These are phyloP conservation scores for Chauna torquata DNA, from an alignment of 2,113 vertebrate species.

Conservation along the genomic window DNA sequence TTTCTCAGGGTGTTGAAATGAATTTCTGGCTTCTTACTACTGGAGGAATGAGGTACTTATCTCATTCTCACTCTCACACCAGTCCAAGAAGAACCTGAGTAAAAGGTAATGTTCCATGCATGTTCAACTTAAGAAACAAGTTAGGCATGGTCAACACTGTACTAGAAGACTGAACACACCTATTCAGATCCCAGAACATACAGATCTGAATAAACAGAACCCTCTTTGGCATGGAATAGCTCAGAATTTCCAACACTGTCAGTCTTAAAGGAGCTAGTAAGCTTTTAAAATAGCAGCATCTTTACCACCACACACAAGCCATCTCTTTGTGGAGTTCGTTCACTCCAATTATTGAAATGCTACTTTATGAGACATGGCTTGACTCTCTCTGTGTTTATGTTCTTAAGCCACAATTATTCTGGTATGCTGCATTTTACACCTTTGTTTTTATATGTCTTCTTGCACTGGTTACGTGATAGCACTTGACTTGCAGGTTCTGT, in stretches of 20 bases:
- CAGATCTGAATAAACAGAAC: background rate
- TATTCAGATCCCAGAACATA: background rate
- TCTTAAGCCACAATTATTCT: background rate
- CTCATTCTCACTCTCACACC: background rate
- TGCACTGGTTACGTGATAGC: constrained; percentile 1
- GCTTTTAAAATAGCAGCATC: background rate
- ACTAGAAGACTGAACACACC: background rate
- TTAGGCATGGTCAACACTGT: background rate
- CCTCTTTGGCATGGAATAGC: background rate
- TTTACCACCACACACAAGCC: background rate
- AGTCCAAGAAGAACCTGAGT: background rate
- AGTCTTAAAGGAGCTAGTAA: background rate
- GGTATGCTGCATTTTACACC: background rate
- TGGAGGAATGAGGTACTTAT: background rate
- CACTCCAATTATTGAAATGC: background rate
- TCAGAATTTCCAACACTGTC: background rate
- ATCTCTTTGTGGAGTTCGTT: background rate
- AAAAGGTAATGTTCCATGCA: background rate
- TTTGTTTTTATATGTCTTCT: constrained; percentile 10
- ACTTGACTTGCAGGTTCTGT: background rate
- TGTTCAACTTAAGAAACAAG: background rate
- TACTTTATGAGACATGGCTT: background rate
- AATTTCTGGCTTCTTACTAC: background rate
- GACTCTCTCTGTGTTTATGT: background rate
- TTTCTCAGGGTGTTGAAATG: background rate